A percentile compares a stretch with the other conserved stretches of the same genome.
phyloP scores from a whole-genome alignment of 2,797 vertebrate genomes.

The Propithecus perrieri region DNA sequence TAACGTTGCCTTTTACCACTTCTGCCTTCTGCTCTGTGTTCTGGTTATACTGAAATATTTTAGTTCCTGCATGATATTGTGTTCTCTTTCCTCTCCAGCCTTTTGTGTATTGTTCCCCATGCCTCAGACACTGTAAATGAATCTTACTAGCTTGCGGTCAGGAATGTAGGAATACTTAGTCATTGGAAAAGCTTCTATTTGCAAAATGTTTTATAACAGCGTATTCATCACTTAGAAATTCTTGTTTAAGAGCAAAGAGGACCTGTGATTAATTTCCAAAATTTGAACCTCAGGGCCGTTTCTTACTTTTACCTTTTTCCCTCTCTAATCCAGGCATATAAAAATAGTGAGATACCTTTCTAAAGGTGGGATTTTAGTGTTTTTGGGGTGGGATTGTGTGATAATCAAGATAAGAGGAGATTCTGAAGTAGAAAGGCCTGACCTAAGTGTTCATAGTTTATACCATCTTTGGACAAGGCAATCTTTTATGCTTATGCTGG shows the following conservation, averaged over 20 bases:
- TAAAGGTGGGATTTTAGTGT: background rate
- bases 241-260: background rate
- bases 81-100: background rate
- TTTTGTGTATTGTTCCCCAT: background rate
- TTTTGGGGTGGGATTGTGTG: background rate
- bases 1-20: background rate
- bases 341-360: background rate
- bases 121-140: background rate
- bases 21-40: background rate
- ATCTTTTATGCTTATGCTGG: background rate
- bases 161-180: background rate
- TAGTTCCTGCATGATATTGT: background rate
- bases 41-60: background rate
- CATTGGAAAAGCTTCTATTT: background rate
- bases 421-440: background rate
- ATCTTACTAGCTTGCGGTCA: background rate
- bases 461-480: background rate
- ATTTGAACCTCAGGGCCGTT: background rate
- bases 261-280: background rate
- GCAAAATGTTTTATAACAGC: background rate
- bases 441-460: background rate
- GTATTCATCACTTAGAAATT: conserved; percentile 47
- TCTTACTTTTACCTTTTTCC: background rate
- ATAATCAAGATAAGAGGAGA: background rate
- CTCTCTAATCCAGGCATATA: background rate